These are phyloP conservation scores for Drosophila imparisetae DNA, from an alignment of 2,888 invertebrate species.

Conservation along the genomic window DNA sequence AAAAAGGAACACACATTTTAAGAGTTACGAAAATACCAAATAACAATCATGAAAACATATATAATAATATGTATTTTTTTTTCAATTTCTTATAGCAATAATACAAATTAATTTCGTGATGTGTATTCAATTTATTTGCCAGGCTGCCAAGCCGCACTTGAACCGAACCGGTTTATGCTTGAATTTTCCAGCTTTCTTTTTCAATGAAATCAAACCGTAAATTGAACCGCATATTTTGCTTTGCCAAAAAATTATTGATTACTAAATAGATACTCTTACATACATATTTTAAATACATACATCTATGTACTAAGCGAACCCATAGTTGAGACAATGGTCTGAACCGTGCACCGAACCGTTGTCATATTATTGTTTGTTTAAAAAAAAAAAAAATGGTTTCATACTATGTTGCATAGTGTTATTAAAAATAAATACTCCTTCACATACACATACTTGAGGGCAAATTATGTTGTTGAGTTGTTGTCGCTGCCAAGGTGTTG, in stretches of 20 bases:
- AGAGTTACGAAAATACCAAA: too few species aligned
- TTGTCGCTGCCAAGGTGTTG: slow-evolving; percentile 58
- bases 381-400: not conserved
- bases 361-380: not conserved
- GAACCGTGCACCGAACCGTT: not conserved
- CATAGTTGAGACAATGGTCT: too few species aligned
- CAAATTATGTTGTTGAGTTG: slow-evolving; percentile 67
- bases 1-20: too few species aligned
- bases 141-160: not conserved
- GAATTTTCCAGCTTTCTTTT: not conserved
- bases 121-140: not conserved
- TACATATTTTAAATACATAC: too few species aligned
- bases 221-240: not conserved
- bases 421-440: slow-evolving; percentile 63
- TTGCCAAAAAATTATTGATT: too few species aligned
- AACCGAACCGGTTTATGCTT: not conserved
- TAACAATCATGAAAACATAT: not conserved
- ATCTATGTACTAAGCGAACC: too few species aligned
- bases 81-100: not conserved
- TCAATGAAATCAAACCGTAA: not conserved
- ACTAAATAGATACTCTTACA: too few species aligned
- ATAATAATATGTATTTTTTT: not conserved
- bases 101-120: not conserved
- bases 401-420: slow-evolving; percentile 43
- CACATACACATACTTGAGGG: slow-evolving; percentile 56